Evolutionary conservation across 37 sponge, comb jelly and placozoan species (phyloP).

Genomic region (Dysidea cf. avara): DNA sequence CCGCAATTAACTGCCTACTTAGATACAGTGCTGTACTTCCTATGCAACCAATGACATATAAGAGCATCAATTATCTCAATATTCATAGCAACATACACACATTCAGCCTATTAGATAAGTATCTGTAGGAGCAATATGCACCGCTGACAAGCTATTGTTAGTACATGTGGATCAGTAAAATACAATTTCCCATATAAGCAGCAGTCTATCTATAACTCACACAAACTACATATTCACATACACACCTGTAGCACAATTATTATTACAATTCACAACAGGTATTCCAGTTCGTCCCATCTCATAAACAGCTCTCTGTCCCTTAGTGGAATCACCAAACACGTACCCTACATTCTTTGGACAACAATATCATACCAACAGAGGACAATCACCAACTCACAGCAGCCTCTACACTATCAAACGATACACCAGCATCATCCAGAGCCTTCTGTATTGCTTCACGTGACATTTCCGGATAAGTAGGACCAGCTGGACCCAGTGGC

Average conservation of each 20-base stretch:
- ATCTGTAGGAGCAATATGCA: too few species aligned
- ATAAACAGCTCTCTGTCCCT: constrained; percentile 71
- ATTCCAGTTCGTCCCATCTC: constrained; percentile 66
- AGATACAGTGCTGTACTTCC: constrained; percentile 42
- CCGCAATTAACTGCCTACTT: constrained; percentile 27
- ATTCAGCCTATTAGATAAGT: too few species aligned
- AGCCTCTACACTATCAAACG: constrained; percentile 51
- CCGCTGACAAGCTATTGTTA: too few species aligned
- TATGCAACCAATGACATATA: too few species aligned
- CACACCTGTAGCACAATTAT: constrained; percentile 71
- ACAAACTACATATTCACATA: too few species aligned
- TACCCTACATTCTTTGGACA: constrained; percentile 50
- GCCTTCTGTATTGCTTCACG: constrained; percentile 66
- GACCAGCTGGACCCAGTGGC: constrained; percentile 51
- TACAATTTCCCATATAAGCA: too few species aligned
- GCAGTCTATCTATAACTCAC: too few species aligned
- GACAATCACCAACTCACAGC: constrained; percentile 34
- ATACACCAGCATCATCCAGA: constrained; percentile 51
- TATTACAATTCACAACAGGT: constrained; percentile 68
- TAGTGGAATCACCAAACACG: constrained; percentile 63
- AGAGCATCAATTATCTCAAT: too few species aligned
- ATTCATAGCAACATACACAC: too few species aligned
- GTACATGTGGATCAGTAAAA: too few species aligned
- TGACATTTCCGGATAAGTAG: constrained; percentile 52
- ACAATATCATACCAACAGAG: background rate